Evolutionary conservation across 2,113 vertebrate species (phyloP).

Genomic region (Piliocolobus tephrosceles): DNA sequence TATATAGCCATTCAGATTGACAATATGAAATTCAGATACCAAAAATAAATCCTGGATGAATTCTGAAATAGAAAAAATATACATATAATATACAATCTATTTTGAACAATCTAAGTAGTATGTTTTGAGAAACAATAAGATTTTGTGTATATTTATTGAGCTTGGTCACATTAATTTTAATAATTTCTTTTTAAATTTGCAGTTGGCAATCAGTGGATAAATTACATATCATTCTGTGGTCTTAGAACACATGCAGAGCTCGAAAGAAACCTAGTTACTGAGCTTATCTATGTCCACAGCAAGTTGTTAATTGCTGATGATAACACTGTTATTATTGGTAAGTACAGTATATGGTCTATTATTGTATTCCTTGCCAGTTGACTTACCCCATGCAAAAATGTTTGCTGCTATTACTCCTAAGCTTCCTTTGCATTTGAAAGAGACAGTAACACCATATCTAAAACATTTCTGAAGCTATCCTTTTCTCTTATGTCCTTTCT

Average conservation of each 20-base stretch:
- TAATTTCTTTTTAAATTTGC: slow-evolving; percentile 64
- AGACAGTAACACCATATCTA: not conserved
- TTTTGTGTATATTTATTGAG: not conserved
- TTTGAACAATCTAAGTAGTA: not conserved
- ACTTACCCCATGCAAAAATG: not conserved
- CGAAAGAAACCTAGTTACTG: slow-evolving; percentile 92
- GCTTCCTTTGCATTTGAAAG: not conserved
- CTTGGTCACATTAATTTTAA: slow-evolving; percentile 27
- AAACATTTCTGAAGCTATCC: not conserved
- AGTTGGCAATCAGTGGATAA: slow-evolving; percentile 98
- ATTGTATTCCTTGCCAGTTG: not conserved
- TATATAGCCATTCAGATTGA: not conserved
- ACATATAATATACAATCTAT: not conserved
- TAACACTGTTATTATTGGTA: slow-evolving; percentile 97
- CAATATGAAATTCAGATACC: not conserved
- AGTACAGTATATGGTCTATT: slow-evolving; percentile 71
- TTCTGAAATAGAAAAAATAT: not conserved
- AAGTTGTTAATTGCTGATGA: slow-evolving; percentile 97
- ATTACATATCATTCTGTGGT: slow-evolving; percentile 96
- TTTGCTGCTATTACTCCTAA: not conserved
- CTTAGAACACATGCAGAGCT: slow-evolving; percentile 94
- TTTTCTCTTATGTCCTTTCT: not conserved
- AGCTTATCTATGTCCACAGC: slow-evolving; percentile 99
- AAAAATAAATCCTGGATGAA: not conserved
- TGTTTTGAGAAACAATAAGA: not conserved